Conservation (phyloP, 2,888 invertebrate genomes). For the Pilophorus perplexus region DNA sequence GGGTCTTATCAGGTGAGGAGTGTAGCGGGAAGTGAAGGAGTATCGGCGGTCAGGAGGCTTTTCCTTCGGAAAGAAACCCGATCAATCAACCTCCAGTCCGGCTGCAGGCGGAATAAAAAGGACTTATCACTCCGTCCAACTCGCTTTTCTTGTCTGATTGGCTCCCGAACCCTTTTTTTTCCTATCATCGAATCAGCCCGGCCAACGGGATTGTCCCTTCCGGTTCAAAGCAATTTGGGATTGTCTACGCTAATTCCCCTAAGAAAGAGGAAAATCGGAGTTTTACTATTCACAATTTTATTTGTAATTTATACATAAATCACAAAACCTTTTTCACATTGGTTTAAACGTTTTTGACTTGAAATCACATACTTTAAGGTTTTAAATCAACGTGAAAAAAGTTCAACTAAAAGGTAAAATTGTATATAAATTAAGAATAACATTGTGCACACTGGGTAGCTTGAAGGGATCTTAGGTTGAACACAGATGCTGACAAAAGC, state of each 20-base stretch:
- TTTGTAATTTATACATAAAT: too few relatives aligned
- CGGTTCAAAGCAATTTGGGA: neutral
- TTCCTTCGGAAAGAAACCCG: neutral
- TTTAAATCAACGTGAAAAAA: too few relatives aligned
- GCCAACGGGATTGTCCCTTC: conserved; percentile 20
- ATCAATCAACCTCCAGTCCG: conserved; percentile 31
- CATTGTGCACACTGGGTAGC: too few relatives aligned
- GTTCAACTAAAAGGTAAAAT: too few relatives aligned
- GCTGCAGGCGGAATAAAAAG: conserved; percentile 27
- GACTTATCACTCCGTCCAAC: conserved; percentile 30
- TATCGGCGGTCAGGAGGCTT: conserved; percentile 25
- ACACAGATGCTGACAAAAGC: too few relatives aligned
- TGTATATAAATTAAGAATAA: too few relatives aligned
- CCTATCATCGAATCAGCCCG: conserved; percentile 27
- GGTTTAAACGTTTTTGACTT: too few relatives aligned
- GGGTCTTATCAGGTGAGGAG: neutral
- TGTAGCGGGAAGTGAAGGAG: neutral
- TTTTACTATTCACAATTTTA: too few relatives aligned
- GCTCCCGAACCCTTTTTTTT: conserved; percentile 10
- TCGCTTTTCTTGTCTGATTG: conserved; percentile 32
- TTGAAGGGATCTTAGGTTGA: too few relatives aligned
- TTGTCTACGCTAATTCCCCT: conserved; percentile 18
- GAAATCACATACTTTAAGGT: too few relatives aligned
- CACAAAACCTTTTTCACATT: too few relatives aligned
- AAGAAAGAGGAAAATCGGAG: too few relatives aligned